phyloP scores from a whole-genome alignment of 2,888 invertebrate species.

The Polydrusus pterygomalis region DNA sequence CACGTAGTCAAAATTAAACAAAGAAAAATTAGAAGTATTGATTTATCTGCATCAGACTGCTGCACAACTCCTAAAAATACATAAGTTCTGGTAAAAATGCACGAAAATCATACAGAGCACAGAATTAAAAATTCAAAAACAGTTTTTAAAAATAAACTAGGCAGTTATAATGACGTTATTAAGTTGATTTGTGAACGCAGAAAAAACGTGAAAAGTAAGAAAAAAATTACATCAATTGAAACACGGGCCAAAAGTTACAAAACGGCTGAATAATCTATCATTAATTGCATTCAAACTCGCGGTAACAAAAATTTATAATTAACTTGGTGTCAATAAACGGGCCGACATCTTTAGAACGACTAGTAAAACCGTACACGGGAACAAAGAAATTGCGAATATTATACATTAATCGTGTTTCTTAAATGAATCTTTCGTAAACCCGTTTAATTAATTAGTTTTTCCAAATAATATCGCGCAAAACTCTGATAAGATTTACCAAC shows the following conservation, averaged over 20 bases:
- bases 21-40: conserved; percentile 54
- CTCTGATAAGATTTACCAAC: conserved; percentile 5
- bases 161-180: background rate
- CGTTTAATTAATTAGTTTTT: background rate
- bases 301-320: conserved; percentile 17
- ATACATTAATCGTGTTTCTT: background rate
- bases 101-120: conserved; percentile 5
- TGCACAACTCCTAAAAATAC: conserved; percentile 36
- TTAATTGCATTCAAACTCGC: background rate
- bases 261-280: background rate
- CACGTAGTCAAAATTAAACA: conserved; percentile 36
- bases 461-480: conserved; percentile 19
- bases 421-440: background rate
- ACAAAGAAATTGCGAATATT: conserved; percentile 56
- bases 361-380: conserved; percentile 56
- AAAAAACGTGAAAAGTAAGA: conserved; percentile 12
- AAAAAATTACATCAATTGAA: background rate
- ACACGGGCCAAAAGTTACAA: background rate
- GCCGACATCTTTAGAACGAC: conserved; percentile 66
- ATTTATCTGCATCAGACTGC: conserved; percentile 44
- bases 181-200: background rate
- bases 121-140: background rate
- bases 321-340: conserved; percentile 65
- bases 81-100: conserved; percentile 55
- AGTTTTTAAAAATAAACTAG: conserved; percentile 15